phyloP scores from a whole-genome alignment of 2,113 vertebrate species.

The Noturus placidus region DNA sequence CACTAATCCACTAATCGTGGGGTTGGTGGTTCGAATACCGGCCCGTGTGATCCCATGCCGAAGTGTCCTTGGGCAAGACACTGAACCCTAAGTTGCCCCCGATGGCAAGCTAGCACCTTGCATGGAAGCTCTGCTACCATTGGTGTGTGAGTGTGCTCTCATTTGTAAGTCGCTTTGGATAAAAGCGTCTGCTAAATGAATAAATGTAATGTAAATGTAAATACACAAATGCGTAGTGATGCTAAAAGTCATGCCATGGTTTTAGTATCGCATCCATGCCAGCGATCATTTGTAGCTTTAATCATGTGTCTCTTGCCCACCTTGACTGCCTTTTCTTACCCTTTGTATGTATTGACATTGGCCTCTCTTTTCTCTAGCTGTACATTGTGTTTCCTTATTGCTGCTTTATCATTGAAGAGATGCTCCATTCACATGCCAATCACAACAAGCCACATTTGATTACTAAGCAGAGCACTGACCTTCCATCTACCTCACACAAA shows the following conservation, averaged over 20 bases:
- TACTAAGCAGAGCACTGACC: conserved; percentile 55
- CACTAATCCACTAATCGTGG: too few species aligned
- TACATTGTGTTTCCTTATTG: conserved; percentile 64
- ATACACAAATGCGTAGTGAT: background rate
- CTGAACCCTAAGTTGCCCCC: too few species aligned
- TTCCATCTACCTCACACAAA: conserved; percentile 28
- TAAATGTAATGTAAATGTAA: too few species aligned
- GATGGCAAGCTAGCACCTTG: too few species aligned
- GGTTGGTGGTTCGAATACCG: too few species aligned
- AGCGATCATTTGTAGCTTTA: background rate
- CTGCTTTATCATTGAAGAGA: conserved; percentile 65
- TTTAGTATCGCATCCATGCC: background rate
- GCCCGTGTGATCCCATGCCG: too few species aligned
- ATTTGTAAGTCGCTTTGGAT: too few species aligned
- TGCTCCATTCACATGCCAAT: conserved; percentile 68
- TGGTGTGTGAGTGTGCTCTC: too few species aligned
- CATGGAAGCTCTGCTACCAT: too few species aligned
- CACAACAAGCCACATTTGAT: conserved; percentile 63
- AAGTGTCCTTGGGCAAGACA: too few species aligned
- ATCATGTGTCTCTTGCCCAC: conserved; percentile 6
- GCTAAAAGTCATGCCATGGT: background rate
- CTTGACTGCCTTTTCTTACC: conserved; percentile 16
- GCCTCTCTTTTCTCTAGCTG: conserved; percentile 46
- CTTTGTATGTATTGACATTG: conserved; percentile 39
- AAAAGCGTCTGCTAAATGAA: too few species aligned